Percentiles rank a stretch among this genome's conserved stretches.
Evolutionary conservation across 2,797 vertebrate genomes (phyloP).

Genomic region (Phalloptychus januarius): DNA sequence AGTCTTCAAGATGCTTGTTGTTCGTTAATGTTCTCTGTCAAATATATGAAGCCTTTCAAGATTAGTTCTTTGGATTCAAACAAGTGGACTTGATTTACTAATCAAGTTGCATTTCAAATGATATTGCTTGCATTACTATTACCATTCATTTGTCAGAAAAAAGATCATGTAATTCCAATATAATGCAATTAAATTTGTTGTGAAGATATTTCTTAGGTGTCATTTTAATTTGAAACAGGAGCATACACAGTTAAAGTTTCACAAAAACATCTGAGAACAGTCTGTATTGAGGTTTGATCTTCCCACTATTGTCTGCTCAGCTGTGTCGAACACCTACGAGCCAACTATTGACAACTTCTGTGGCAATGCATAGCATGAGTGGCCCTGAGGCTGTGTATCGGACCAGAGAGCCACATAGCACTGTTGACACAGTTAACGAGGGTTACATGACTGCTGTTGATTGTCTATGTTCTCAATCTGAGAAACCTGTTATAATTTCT

Average conservation of each 20-base stretch:
- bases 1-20: not conserved
- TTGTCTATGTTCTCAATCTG: constrained; percentile 44
- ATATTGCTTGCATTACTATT: not conserved
- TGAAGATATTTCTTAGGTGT: not conserved
- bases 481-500: constrained; percentile 29
- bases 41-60: not conserved
- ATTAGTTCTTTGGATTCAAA: not conserved
- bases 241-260: constrained; percentile 18
- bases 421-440: constrained; percentile 64
- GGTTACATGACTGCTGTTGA: constrained; percentile 59
- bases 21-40: not conserved
- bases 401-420: constrained; percentile 44
- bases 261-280: constrained; percentile 11
- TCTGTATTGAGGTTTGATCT: constrained; percentile 19
- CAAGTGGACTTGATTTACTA: not conserved
- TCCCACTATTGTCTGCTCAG: constrained; percentile 50
- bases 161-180: not conserved
- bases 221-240: constrained; percentile 3
- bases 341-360: constrained; percentile 60
- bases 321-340: constrained; percentile 58
- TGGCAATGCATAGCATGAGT: constrained; percentile 57
- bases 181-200: not conserved
- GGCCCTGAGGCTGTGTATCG: constrained; percentile 56
- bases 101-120: not conserved
- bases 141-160: not conserved